Percentiles rank a stretch among this genome's conserved stretches.
Evolutionary conservation across 2,888 invertebrate genomes (phyloP).

Genomic region (Ennomos quercinarius): DNA sequence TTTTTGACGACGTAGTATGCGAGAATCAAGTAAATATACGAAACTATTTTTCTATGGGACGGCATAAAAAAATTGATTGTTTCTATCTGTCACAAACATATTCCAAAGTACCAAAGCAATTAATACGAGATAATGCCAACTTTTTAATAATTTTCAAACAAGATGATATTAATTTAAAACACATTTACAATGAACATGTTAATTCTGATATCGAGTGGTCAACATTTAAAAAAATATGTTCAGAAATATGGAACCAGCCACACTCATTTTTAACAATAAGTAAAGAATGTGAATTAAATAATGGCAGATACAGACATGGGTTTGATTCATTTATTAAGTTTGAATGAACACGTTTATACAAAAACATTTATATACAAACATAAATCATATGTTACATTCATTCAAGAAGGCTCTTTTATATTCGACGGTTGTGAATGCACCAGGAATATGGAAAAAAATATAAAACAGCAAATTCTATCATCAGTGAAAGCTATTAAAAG

Average conservation of each 20-base stretch:
- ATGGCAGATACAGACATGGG: conserved; percentile 26
- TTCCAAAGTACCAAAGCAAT: conserved; percentile 47
- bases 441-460: conserved; percentile 1
- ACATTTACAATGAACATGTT: conserved; percentile 49
- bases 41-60: conserved; percentile 25
- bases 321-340: conserved; percentile 25
- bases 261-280: conserved; percentile 21
- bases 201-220: conserved; percentile 41
- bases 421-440: background rate
- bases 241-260: conserved; percentile 5
- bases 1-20: conserved; percentile 37
- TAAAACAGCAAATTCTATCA: conserved; percentile 10
- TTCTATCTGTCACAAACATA: conserved; percentile 48
- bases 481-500: conserved; percentile 4
- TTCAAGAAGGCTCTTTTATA: too few species aligned
- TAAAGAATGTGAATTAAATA: conserved; percentile 20
- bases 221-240: conserved; percentile 34
- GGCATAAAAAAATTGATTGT: conserved; percentile 37
- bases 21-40: conserved; percentile 32
- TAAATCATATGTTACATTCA: too few species aligned
- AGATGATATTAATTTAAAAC: conserved; percentile 46
- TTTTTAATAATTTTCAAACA: conserved; percentile 45
- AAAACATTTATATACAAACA: background rate
- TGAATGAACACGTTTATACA: background rate
- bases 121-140: conserved; percentile 33